Evolutionary conservation across 2,888 invertebrate genomes (phyloP), one percentile per base, ranked within the genome.

Genomic region (Dryadula phaetusa): DNA sequence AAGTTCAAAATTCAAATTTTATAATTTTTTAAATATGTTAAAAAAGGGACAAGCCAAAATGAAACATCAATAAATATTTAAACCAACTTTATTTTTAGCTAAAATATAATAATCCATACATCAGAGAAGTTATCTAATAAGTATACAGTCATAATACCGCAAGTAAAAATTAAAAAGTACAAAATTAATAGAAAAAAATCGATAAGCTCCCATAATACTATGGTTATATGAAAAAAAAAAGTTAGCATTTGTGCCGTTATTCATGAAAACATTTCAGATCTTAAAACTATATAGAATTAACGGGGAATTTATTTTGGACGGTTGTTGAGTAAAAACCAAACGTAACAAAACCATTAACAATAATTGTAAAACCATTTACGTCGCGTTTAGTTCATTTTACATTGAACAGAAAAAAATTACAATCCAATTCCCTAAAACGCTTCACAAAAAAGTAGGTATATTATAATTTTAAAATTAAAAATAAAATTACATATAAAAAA

Each of bases 71-170:
- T 78, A 46, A 44, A 60, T 87, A 88, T 90, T 92, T 90, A 92
- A 92, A 92, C 90, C 92, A 92, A 92, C 92, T 92, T 92, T 92
- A 92, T 92, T 92, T 91, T 91, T 92, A 92, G 92, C 92, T 92
- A 92, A 92, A 92, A 92, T 92, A 92, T 92, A 92, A 91, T 92
- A 90, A 92, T 92, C 84, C 91, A 92, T 92, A 92, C 92, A 92
- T 92, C 90, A 90, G 92, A 90, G 90, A 89, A 91, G 91, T 85
- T 85, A 75, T 85, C 85, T 90, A 60, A 44, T 60, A 91, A 86
- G 82, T 86, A 85, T 87, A 90, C 82, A 83, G 82, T 88, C 84
- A 85, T 86, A 87, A 87, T 89, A 91, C 88, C 85, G 82, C 81
- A 78, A 52, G 82, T 80, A 86, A 86, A 52, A 52, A 16, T 47